phyloP scores from a whole-genome alignment of 2,797 vertebrate species.

The Pseudochirops corinnae region DNA sequence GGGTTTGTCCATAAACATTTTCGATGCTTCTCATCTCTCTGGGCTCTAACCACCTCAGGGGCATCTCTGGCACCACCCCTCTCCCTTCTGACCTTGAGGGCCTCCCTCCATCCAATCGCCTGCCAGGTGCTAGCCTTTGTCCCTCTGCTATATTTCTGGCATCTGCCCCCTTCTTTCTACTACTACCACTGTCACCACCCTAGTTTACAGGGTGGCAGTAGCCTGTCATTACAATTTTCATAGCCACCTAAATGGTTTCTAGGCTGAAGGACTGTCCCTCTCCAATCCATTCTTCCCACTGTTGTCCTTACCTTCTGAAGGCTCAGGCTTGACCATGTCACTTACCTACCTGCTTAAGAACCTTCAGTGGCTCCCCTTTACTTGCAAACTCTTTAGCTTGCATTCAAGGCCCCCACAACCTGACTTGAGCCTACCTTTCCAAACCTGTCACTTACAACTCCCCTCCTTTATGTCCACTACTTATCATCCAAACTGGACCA shows the following conservation, averaged over 20 bases:
- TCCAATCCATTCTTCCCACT: neutral
- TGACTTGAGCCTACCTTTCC: no score
- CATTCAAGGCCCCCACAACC: neutral
- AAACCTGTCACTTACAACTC: no score
- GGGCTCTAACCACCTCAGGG: no score
- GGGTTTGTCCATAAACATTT: neutral
- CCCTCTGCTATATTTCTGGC: neutral
- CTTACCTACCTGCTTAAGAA: neutral
- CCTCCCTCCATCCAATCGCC: no score
- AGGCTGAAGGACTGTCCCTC: no score
- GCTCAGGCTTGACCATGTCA: neutral
- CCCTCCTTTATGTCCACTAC: no score
- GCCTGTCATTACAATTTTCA: neutral
- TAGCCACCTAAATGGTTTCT: no score
- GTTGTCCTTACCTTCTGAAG: neutral
- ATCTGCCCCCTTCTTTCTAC: slow-evolving; percentile 6
- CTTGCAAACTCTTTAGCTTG: neutral
- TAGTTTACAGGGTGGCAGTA: neutral
- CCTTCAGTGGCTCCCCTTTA: neutral
- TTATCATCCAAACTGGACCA: no score
- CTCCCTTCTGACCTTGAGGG: no score
- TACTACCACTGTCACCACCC: slow-evolving; percentile 15
- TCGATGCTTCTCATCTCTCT: no score
- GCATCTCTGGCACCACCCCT: no score
- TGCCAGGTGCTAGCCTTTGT: no score